phyloP scores from a whole-genome alignment of 2,113 vertebrate genomes.

The Octodon degus region DNA sequence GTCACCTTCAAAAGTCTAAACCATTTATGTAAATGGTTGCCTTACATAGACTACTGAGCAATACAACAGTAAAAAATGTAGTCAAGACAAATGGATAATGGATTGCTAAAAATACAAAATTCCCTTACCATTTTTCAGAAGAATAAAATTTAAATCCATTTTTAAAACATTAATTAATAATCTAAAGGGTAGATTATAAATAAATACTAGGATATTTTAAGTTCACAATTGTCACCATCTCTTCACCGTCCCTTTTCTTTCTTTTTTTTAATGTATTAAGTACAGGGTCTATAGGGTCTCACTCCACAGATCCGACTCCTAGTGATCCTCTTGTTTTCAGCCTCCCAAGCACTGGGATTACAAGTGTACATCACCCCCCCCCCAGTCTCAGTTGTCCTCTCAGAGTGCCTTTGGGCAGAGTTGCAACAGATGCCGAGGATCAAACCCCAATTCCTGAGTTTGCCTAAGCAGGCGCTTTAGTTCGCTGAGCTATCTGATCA shows the following conservation, averaged over 20 bases:
- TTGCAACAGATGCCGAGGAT: too few species aligned
- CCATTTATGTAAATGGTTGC: not conserved
- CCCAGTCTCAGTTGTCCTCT: too few species aligned
- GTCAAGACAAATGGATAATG: not conserved
- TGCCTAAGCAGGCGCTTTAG: too few species aligned
- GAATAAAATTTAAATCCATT: not conserved
- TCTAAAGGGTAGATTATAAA: not conserved
- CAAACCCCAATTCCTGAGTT: too few species aligned
- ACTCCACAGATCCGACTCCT: too few species aligned
- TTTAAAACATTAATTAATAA: not conserved
- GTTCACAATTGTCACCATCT: not conserved
- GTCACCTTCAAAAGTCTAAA: not conserved
- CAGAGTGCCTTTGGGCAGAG: too few species aligned
- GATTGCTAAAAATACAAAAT: not conserved
- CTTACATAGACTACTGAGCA: not conserved
- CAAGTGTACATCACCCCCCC: accelerated
- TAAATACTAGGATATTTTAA: not conserved
- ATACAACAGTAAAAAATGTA: not conserved
- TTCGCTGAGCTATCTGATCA: too few species aligned
- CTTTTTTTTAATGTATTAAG: too few species aligned
- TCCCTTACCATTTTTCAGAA: not conserved
- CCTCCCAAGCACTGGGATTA: too few species aligned
- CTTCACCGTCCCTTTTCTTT: not conserved
- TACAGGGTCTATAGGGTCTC: too few species aligned
- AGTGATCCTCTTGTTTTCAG: too few species aligned